A percentile compares a stretch with the other conserved stretches of the same genome.
Conservation (phyloP, 2,888 invertebrate genomes). For the Dyspetes luteomarginatus region DNA sequence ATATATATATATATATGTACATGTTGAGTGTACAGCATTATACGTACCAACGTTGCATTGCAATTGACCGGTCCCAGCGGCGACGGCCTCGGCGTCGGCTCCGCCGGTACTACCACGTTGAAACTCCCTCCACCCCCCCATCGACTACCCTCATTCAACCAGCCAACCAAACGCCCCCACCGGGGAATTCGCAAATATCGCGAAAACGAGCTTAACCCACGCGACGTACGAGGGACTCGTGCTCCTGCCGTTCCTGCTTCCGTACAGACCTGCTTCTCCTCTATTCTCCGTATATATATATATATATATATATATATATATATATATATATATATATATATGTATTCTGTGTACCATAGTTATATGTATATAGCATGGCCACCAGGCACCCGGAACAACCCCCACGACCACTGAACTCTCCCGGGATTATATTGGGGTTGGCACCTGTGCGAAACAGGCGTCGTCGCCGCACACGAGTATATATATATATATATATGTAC, state of each 20-base stretch:
- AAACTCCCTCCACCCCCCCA: conserved; percentile 51
- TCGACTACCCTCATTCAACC: conserved; percentile 44
- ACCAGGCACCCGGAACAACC: conserved; percentile 27
- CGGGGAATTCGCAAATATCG: conserved; percentile 78
- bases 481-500: neutral
- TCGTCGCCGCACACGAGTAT: no score
- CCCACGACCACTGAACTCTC: conserved; percentile 31
- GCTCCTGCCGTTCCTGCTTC: conserved; percentile 56
- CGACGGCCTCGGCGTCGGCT: conserved; percentile 61
- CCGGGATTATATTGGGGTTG: conserved; percentile 56
- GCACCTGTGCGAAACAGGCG: conserved; percentile 56
- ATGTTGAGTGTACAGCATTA: conserved; percentile 22
- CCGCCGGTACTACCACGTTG: conserved; percentile 49
- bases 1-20: neutral
- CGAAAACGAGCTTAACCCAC: conserved; percentile 72
- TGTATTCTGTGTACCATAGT: no score
- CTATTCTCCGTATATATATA: conserved; percentile 10
- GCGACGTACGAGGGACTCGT: conserved; percentile 62
- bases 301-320: neutral
- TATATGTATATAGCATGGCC: conserved; percentile 26
- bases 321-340: conserved; percentile 24
- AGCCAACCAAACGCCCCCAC: conserved; percentile 53
- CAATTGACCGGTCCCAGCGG: conserved; percentile 74
- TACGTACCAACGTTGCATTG: conserved; percentile 74
- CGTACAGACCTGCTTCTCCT: conserved; percentile 7